Percentiles rank a stretch among this genome's conserved stretches.
Conservation (phyloP, 2,113 vertebrate species). For the Strix uralensis region DNA sequence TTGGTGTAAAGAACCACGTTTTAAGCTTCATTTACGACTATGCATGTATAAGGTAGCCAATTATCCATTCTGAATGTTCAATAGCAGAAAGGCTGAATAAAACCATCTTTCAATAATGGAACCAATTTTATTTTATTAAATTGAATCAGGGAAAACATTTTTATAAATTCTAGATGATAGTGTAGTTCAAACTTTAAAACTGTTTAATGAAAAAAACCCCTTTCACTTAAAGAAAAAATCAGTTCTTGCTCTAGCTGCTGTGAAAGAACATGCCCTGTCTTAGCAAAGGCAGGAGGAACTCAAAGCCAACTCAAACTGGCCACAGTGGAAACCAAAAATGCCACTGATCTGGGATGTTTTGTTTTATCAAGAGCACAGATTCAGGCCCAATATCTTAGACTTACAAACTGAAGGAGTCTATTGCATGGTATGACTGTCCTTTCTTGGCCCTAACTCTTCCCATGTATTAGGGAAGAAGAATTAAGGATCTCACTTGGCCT, state of each 20-base stretch:
- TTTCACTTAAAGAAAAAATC: not conserved
- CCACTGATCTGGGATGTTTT: not conserved
- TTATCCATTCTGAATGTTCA: conserved; percentile 23
- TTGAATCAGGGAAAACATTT: not conserved
- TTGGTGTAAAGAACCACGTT: conserved; percentile 47
- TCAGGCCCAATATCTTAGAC: not conserved
- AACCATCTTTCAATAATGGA: not conserved
- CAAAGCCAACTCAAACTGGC: not conserved
- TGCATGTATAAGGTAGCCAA: conserved; percentile 39
- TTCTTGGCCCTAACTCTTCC: not conserved
- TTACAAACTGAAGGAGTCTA: not conserved
- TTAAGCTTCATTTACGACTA: conserved; percentile 55
- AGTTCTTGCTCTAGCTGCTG: not conserved
- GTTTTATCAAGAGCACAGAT: not conserved
- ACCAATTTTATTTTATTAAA: not conserved
- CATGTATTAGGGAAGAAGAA: not conserved
- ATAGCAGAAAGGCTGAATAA: conserved; percentile 18
- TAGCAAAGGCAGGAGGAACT: not conserved
- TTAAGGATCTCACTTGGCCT: not conserved
- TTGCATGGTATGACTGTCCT: not conserved
- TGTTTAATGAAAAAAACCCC: not conserved
- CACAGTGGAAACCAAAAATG: not conserved
- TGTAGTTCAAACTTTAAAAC: not conserved
- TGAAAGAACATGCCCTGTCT: not conserved
- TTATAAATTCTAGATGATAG: not conserved